Evolutionary conservation across 2,113 vertebrate species (phyloP).

Genomic region (Chascanopsetta lugubris): DNA sequence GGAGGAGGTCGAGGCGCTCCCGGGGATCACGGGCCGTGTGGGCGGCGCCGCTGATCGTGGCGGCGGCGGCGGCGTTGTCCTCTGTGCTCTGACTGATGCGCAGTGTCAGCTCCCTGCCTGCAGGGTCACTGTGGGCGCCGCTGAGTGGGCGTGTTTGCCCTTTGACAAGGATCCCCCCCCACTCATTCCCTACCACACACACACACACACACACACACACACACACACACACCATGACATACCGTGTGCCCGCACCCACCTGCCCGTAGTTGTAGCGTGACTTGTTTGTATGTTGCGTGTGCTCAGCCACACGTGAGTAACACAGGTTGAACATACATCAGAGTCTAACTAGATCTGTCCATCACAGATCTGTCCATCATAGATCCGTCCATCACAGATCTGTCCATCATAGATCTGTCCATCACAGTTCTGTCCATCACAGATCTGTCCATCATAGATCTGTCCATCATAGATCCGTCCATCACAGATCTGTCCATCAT

Average conservation of each 20-base stretch:
- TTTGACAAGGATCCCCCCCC: conserved; percentile 39
- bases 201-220: background rate
- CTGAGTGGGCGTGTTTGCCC: conserved; percentile 46
- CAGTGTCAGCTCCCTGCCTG: conserved; percentile 50
- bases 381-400: no score
- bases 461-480: no score
- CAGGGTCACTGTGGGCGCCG: background rate
- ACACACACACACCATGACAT: background rate
- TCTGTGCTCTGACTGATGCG: conserved; percentile 46
- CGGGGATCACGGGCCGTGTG: conserved; percentile 31
- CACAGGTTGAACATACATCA: conserved; percentile 19
- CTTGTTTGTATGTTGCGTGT: conserved; percentile 12
- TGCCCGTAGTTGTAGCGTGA: conserved; percentile 4
- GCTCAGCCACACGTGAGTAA: conserved; percentile 10
- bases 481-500: no score
- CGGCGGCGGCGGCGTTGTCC: conserved; percentile 20
- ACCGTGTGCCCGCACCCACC: background rate
- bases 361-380: no score
- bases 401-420: no score
- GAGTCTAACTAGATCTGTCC: conserved; percentile 14
- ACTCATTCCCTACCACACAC: background rate
- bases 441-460: no score
- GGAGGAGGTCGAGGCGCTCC: conserved; percentile 29
- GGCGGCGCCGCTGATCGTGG: conserved; percentile 36
- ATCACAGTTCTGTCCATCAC: no score